phyloP scores from a whole-genome alignment of 2,888 invertebrate genomes.

The Nomada fucata region DNA sequence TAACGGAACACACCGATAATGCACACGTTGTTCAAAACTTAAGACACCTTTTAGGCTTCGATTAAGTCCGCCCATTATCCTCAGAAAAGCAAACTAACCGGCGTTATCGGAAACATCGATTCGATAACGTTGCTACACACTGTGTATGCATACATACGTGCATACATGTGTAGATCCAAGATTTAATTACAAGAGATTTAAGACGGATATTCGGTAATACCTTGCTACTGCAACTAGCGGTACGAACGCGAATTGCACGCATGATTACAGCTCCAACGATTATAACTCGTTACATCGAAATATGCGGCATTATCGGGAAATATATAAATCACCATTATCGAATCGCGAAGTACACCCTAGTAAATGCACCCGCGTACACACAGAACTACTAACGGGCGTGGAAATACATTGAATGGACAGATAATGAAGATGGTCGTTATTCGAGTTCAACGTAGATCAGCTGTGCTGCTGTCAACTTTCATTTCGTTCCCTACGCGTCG shows the following conservation, averaged over 20 bases:
- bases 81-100: conserved; percentile 25
- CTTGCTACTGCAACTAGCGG: conserved; percentile 28
- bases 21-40: conserved; percentile 23
- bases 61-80: conserved; percentile 36
- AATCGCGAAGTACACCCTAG: conserved; percentile 49
- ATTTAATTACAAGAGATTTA: conserved; percentile 54
- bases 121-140: not conserved
- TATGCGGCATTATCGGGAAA: conserved; percentile 66
- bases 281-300: conserved; percentile 56
- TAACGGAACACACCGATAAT: conserved; percentile 10
- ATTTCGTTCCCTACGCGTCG: too few species aligned
- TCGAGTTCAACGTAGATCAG: too few species aligned
- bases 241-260: conserved; percentile 61
- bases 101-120: conserved; percentile 23
- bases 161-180: conserved; percentile 13
- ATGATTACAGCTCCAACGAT: conserved; percentile 56
- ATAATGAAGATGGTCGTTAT: too few species aligned
- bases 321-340: conserved; percentile 71
- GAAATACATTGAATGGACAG: too few species aligned
- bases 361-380: conserved; percentile 34
- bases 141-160: conserved; percentile 4
- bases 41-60: conserved; percentile 34
- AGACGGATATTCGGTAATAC: conserved; percentile 49
- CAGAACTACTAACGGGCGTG: not conserved
- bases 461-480: too few species aligned